Evolutionary conservation across 1,140 invertebrate species (phyloP).

Genomic region (Oncopodura yosiiana): DNA sequence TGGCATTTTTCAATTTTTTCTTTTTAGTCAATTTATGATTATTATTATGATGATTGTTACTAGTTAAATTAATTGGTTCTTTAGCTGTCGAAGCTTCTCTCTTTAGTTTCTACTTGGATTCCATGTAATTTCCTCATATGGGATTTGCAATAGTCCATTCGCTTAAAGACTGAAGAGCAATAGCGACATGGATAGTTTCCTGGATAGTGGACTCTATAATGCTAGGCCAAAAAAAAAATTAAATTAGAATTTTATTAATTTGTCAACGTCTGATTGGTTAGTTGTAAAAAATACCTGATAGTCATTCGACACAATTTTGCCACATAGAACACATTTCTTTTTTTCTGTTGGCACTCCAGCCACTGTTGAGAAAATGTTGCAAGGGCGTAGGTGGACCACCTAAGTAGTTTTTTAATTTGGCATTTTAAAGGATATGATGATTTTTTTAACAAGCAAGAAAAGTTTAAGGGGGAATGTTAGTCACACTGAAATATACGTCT

Average conservation of each 20-base stretch:
- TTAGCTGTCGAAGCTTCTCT: no score
- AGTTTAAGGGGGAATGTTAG: constrained; percentile 18
- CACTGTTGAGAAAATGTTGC: neutral
- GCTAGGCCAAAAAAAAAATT: no score
- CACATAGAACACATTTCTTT: constrained; percentile 25
- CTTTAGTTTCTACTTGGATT: neutral
- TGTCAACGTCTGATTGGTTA: no score
- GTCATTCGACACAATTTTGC: constrained; percentile 30
- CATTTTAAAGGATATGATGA: constrained; percentile 6
- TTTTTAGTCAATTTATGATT: neutral
- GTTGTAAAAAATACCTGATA: no score
- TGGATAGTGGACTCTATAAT: constrained; percentile 29
- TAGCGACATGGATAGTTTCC: constrained; percentile 27
- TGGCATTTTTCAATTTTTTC: constrained; percentile 1
- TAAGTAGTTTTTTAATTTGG: no score
- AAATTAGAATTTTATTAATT: no score
- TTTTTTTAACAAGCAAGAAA: constrained; percentile 27
- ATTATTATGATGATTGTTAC: neutral
- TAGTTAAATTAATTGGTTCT: constrained; percentile 8
- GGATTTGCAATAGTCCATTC: constrained; percentile 32
- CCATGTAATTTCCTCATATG: constrained; percentile 23
- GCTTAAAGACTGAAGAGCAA: constrained; percentile 26
- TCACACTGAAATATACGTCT: neutral
- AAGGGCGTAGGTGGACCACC: neutral
- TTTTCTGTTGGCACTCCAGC: constrained; percentile 12